These are phyloP conservation scores for Paedocypris sp. DNA, from an alignment of 2,113 vertebrate genomes.

Conservation along the genomic window DNA sequence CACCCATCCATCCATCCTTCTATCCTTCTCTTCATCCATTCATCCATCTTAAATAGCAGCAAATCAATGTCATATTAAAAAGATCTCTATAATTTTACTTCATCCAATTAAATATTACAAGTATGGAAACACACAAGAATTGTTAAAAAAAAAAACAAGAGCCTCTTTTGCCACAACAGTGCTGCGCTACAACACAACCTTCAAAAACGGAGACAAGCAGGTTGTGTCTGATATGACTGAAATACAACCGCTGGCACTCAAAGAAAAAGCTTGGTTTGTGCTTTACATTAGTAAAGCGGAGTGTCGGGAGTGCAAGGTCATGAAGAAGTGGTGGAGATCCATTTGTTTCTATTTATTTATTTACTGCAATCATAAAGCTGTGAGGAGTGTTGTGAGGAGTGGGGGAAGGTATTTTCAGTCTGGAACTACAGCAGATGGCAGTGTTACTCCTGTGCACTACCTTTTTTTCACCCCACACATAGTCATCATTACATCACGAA, in stretches of 20 bases:
- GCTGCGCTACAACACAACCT: neutral
- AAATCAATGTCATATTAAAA: no score
- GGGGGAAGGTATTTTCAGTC: neutral
- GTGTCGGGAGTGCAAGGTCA: neutral
- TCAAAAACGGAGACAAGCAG: neutral
- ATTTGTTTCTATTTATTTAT: neutral
- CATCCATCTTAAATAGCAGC: no score
- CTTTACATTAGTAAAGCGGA: neutral
- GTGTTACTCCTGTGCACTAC: constrained; percentile 43
- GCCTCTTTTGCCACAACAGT: neutral
- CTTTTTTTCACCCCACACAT: neutral
- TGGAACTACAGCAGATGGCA: constrained; percentile 54
- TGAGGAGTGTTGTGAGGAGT: neutral
- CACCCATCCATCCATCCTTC: no score
- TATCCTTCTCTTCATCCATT: no score
- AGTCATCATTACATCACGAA: neutral
- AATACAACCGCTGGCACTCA: neutral
- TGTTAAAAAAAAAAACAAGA: neutral
- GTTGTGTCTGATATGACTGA: neutral
- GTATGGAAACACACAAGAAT: no score
- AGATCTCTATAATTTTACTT: no score
- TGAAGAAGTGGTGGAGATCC: neutral
- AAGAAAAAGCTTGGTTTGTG: neutral
- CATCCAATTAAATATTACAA: no score
- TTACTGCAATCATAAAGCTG: neutral